phyloP scores from a whole-genome alignment of 2,888 invertebrate genomes.

The Hofmannophila pseudospretella region DNA sequence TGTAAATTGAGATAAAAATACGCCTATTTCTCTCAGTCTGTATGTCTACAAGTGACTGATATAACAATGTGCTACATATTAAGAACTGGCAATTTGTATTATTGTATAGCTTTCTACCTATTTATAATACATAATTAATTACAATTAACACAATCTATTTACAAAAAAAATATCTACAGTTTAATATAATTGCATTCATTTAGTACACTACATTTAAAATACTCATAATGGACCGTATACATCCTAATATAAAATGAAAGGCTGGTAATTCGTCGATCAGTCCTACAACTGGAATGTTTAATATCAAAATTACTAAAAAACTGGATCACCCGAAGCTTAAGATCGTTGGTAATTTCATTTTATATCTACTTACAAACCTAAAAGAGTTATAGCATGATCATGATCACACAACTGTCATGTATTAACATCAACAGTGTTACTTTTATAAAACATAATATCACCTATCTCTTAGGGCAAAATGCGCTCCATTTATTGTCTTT shows the following conservation, averaged over 20 bases:
- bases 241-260: not conserved
- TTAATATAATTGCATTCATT: conserved; percentile 24
- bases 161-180: conserved; percentile 19
- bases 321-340: conserved; percentile 13
- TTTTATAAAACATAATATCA: no score
- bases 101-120: not conserved
- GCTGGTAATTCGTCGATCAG: not conserved
- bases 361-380: conserved; percentile 1
- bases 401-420: conserved; percentile 3
- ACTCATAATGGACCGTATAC: not conserved
- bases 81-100: no score
- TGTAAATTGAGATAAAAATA: no score
- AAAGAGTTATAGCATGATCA: not conserved
- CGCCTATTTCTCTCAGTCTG: not conserved
- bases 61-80: conserved; percentile 15
- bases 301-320: conserved; percentile 19
- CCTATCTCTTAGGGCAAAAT: no score
- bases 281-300: not conserved
- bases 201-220: not conserved
- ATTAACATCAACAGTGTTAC: conserved; percentile 6
- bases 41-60: not conserved
- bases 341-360: conserved; percentile 10
- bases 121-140: conserved; percentile 1
- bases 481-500: conserved; percentile 42
- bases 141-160: conserved; percentile 19